Conservation (phyloP, 2,113 vertebrate species). For the Pygoscelis antarcticus region DNA sequence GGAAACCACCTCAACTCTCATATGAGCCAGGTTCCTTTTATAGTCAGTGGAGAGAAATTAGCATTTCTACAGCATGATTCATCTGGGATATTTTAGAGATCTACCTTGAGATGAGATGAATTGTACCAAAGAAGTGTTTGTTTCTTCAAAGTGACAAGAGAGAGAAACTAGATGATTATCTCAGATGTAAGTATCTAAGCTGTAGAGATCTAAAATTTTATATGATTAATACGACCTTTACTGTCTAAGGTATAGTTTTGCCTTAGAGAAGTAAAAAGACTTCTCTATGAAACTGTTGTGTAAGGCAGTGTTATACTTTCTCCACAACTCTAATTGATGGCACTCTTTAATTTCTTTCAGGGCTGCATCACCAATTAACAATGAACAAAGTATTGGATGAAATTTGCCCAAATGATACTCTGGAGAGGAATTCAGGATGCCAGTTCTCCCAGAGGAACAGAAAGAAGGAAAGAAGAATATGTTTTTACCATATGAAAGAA, state of each 20-base stretch:
- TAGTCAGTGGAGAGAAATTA: not conserved
- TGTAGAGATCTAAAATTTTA: not conserved
- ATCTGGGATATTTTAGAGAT: not conserved
- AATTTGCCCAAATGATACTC: not conserved
- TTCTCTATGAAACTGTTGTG: not conserved
- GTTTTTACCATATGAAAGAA: not conserved
- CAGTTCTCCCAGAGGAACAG: not conserved
- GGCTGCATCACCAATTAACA: not conserved
- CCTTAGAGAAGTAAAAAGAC: not conserved
- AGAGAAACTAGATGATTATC: not conserved
- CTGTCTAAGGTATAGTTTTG: not conserved
- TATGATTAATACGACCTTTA: not conserved
- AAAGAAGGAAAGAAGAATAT: not conserved
- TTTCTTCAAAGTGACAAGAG: not conserved
- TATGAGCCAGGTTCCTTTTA: not conserved
- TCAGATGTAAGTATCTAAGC: not conserved
- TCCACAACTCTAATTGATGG: not conserved
- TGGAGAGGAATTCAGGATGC: not conserved
- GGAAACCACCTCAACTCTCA: not conserved
- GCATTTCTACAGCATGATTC: not conserved
- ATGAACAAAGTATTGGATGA: not conserved
- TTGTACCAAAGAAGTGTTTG: not conserved
- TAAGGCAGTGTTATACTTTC: not conserved
- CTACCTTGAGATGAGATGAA: not conserved
- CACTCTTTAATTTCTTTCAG: not conserved